Evolutionary conservation across 1,140 invertebrate species (phyloP).

Genomic region (Lanistes nyassanus): DNA sequence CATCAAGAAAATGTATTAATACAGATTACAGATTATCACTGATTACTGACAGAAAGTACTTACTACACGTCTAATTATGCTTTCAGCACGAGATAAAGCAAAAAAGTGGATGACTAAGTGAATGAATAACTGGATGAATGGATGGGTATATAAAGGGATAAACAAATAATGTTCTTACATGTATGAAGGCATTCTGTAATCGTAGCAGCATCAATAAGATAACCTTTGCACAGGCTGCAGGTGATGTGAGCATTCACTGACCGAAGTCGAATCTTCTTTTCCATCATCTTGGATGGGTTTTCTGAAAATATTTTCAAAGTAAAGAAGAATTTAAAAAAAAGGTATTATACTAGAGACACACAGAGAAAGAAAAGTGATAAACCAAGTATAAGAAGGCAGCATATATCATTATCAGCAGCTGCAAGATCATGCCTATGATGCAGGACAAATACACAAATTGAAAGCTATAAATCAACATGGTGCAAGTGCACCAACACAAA

Average conservation of each 20-base stretch:
- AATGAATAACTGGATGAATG: not conserved
- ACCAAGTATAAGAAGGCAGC: too few species aligned
- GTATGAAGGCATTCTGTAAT: constrained; percentile 71
- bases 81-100: not conserved
- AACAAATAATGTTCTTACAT: constrained; percentile 53
- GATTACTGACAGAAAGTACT: not conserved
- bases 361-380: too few species aligned
- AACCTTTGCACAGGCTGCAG: constrained; percentile 67
- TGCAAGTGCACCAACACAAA: too few species aligned
- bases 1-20: not conserved
- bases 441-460: not conserved
- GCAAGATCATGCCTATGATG: too few species aligned
- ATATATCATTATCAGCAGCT: too few species aligned
- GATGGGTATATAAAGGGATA: not conserved
- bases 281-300: constrained; percentile 48
- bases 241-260: constrained; percentile 62
- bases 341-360: too few species aligned
- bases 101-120: too few species aligned
- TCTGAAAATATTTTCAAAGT: too few species aligned
- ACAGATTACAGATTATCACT: not conserved
- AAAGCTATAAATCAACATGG: not conserved
- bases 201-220: constrained; percentile 69
- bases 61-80: not conserved
- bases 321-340: too few species aligned
- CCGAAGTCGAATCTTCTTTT: constrained; percentile 57